These are phyloP conservation scores for Myoxocephalus aenaeus DNA, from an alignment of 2,797 vertebrate genomes.

Conservation along the genomic window DNA sequence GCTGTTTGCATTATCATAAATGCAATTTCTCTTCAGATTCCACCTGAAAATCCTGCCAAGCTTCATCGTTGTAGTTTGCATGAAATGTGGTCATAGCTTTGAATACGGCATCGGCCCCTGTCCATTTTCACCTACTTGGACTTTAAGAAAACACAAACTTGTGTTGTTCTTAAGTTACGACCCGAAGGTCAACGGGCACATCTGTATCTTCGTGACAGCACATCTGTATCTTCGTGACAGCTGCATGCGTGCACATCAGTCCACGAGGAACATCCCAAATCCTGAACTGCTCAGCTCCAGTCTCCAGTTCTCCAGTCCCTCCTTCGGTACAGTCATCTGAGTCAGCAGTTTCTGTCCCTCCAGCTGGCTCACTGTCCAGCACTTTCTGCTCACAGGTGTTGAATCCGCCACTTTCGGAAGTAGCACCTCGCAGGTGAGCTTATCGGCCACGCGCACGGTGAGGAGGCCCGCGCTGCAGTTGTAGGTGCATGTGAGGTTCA, in stretches of 20 bases:
- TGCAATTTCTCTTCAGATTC: constrained; percentile 16
- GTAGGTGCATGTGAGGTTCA: constrained; percentile 57
- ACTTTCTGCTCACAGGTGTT: constrained; percentile 33
- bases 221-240: not conserved
- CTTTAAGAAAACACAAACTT: constrained; percentile 13
- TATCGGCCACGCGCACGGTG: not conserved
- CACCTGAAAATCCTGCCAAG: constrained; percentile 14
- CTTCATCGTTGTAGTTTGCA: constrained; percentile 1
- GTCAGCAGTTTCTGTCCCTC: rapidly evolving
- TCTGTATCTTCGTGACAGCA: not conserved
- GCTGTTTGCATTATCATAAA: constrained; percentile 13
- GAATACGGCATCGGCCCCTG: not conserved
- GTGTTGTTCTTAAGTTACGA: not conserved
- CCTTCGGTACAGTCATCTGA: constrained; percentile 20
- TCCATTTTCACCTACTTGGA: not conserved
- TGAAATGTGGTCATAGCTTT: not conserved
- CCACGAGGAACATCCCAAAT: constrained; percentile 77
- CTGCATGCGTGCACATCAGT: constrained; percentile 16
- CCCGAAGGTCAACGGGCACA: not conserved
- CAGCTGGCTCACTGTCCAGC: constrained; percentile 66
- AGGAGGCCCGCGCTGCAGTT: not conserved
- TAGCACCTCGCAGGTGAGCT: constrained; percentile 61
- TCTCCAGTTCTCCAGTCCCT: constrained; percentile 7
- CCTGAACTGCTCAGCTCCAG: constrained; percentile 55
- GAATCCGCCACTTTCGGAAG: not conserved